phyloP scores from a whole-genome alignment of 2,797 vertebrate genomes.

The Notoglanidium macrostoma region DNA sequence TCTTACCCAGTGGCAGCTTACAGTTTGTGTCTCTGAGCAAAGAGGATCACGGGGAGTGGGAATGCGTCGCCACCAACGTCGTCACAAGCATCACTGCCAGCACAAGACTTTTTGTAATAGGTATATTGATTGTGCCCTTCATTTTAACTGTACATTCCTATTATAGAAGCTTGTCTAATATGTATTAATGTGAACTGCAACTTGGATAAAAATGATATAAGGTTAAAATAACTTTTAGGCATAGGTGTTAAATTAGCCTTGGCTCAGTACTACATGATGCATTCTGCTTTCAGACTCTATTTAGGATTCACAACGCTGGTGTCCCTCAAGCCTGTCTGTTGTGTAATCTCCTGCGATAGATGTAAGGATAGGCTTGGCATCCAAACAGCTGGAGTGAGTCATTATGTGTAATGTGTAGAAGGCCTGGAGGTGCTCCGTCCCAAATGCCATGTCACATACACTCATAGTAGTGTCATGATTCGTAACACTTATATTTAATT shows the following conservation, averaged over 20 bases:
- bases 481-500: slow-evolving; percentile 30
- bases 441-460: slow-evolving; percentile 25
- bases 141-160: background rate
- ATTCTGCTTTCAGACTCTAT: background rate
- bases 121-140: slow-evolving; percentile 68
- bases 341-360: background rate
- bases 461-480: background rate
- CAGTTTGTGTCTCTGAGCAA: slow-evolving; percentile 97
- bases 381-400: slow-evolving; percentile 24
- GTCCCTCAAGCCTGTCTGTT: background rate
- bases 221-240: background rate
- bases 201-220: background rate
- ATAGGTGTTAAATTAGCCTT: background rate
- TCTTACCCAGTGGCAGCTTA: slow-evolving; percentile 93
- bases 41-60: slow-evolving; percentile 99
- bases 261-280: background rate
- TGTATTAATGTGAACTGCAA: background rate
- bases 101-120: slow-evolving; percentile 96
- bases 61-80: slow-evolving; percentile 96
- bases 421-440: slow-evolving; percentile 18
- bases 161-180: background rate
- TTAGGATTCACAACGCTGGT: background rate
- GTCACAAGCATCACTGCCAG: slow-evolving; percentile 99
- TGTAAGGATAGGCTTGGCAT: background rate
- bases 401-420: slow-evolving; percentile 25